phyloP scores from a whole-genome alignment of 2,888 invertebrate genomes.

The Cosmopolites sordidus region DNA sequence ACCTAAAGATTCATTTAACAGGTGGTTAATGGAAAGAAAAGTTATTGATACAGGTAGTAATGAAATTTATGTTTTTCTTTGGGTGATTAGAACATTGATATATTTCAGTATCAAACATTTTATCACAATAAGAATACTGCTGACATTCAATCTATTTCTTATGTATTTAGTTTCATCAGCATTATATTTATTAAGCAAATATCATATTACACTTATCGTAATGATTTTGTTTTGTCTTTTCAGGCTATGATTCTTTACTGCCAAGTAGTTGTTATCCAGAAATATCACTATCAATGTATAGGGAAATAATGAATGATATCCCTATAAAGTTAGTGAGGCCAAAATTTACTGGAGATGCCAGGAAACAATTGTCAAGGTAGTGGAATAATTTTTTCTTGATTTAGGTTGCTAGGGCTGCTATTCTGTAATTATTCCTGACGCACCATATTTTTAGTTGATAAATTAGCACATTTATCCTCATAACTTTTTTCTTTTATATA shows the following conservation, averaged over 20 bases:
- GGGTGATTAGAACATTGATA: too few relatives aligned
- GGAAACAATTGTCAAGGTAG: constrained; percentile 70
- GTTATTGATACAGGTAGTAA: constrained; percentile 67
- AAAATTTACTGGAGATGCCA: constrained; percentile 91
- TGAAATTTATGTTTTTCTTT: too few relatives aligned
- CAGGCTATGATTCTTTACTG: constrained; percentile 83
- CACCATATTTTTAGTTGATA: too few relatives aligned
- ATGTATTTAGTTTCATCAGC: too few relatives aligned
- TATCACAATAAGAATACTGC: neutral
- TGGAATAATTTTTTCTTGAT: too few relatives aligned
- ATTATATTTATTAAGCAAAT: too few relatives aligned
- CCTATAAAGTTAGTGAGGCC: constrained; percentile 94
- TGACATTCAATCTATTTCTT: too few relatives aligned
- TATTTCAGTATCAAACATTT: neutral
- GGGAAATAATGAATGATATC: constrained; percentile 97
- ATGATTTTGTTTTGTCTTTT: constrained; percentile 55
- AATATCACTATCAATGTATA: constrained; percentile 91
- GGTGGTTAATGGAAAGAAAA: constrained; percentile 95
- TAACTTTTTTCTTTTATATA: too few relatives aligned
- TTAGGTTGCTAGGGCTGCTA: too few relatives aligned
- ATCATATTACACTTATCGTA: too few relatives aligned
- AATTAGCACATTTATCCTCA: too few relatives aligned
- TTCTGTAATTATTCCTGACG: too few relatives aligned
- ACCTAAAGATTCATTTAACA: constrained; percentile 92
- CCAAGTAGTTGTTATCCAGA: constrained; percentile 91